Conservation (phyloP, 2,797 vertebrate species). For the Sparus aurata region DNA sequence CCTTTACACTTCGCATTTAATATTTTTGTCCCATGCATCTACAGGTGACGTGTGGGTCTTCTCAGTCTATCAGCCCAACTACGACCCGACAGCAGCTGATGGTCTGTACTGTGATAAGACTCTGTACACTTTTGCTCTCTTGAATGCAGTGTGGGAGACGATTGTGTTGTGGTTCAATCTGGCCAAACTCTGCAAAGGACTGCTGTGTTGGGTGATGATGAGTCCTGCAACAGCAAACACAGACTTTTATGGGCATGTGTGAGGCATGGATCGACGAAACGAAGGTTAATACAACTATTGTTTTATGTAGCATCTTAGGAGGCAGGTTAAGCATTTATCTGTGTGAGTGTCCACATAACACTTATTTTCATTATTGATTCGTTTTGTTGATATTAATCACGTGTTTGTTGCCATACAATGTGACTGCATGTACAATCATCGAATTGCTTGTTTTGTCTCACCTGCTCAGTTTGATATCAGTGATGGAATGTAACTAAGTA, state of each 20-base stretch:
- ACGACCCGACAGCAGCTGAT: conserved; percentile 42
- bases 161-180: fast-evolving
- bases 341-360: no score
- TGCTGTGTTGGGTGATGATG: conserved; percentile 21
- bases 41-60: conserved; percentile 57
- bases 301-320: no score
- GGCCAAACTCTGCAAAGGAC: conserved; percentile 28
- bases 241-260: conserved; percentile 24
- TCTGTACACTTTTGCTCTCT: conserved; percentile 59
- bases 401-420: no score
- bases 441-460: no score
- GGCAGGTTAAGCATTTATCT: no score
- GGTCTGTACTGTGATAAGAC: conserved; percentile 62
- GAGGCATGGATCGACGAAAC: neutral
- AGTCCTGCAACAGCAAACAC: conserved; percentile 16
- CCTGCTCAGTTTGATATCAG: no score
- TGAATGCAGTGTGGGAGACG: conserved; percentile 39
- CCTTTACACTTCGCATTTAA: neutral
- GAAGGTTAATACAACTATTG: neutral
- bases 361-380: no score
- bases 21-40: neutral
- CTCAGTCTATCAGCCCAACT: conserved; percentile 64
- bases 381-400: no score
- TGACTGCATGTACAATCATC: no score
- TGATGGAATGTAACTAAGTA: no score